These are phyloP conservation scores for Amphipyra berbera DNA, from an alignment of 2,888 invertebrate species.

Conservation along the genomic window DNA sequence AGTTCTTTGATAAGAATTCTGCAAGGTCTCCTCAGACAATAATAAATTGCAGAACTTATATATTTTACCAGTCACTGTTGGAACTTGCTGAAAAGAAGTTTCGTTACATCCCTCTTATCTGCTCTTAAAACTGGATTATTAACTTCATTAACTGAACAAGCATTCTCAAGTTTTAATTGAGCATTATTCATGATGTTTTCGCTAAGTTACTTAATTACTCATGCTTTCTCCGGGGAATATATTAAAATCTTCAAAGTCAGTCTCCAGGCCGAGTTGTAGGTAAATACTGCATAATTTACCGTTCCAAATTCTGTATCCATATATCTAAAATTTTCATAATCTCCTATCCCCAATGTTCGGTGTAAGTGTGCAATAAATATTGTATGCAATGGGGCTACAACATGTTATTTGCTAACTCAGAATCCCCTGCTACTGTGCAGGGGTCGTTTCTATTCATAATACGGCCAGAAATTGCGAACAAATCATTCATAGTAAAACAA, in stretches of 20 bases:
- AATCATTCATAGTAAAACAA: constrained; percentile 59
- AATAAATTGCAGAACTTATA: constrained; percentile 60
- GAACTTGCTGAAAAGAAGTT: constrained; percentile 54
- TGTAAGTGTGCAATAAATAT: constrained; percentile 82
- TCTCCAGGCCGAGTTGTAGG: constrained; percentile 35
- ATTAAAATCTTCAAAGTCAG: constrained; percentile 61
- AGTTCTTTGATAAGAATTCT: constrained; percentile 53
- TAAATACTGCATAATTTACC: constrained; percentile 67
- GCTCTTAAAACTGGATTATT: constrained; percentile 60
- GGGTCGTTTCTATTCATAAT: constrained; percentile 85
- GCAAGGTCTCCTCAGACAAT: constrained; percentile 50
- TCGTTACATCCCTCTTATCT: constrained; percentile 52
- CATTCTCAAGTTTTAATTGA: constrained; percentile 65
- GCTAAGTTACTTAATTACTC: constrained; percentile 61
- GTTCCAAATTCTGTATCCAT: constrained; percentile 60
- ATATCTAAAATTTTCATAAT: constrained; percentile 79
- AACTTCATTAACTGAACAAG: constrained; percentile 63
- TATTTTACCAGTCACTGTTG: constrained; percentile 40
- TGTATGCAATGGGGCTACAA: constrained; percentile 79
- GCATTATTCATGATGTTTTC: constrained; percentile 68
- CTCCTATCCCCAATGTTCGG: constrained; percentile 70
- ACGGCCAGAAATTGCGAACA: constrained; percentile 74
- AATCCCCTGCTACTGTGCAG: constrained; percentile 74
- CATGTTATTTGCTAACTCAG: constrained; percentile 83
- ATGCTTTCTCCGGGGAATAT: constrained; percentile 59